Evolutionary conservation across 1,140 invertebrate genomes (phyloP).

Genomic region (Druon quercuslanigerum): DNA sequence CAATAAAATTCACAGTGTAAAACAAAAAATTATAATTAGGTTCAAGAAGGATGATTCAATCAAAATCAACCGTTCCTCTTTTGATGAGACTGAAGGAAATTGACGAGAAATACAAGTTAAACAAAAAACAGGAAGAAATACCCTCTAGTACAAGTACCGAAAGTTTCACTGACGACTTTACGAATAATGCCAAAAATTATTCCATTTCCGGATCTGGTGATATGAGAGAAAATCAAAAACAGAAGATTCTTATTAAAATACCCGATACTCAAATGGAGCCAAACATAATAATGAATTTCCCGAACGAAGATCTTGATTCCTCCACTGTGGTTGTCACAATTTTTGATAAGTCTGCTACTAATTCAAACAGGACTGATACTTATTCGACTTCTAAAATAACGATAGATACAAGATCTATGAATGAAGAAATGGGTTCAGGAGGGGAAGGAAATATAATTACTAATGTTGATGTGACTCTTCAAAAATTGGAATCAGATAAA

Average conservation of each 20-base stretch:
- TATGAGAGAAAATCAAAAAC: neutral
- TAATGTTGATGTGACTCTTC: too few species aligned
- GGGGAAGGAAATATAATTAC: too few species aligned
- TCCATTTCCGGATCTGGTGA: slow-evolving; percentile 18
- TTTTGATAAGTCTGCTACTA: too few species aligned
- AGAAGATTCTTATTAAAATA: neutral
- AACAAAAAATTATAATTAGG: too few species aligned
- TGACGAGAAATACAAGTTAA: slow-evolving; percentile 64
- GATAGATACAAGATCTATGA: too few species aligned
- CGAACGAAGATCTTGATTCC: too few species aligned
- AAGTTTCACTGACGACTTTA: neutral
- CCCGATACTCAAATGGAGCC: slow-evolving; percentile 34
- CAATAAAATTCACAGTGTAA: too few species aligned
- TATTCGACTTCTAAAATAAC: too few species aligned
- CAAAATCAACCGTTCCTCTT: slow-evolving; percentile 59
- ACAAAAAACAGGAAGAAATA: slow-evolving; percentile 42
- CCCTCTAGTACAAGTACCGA: slow-evolving; percentile 23
- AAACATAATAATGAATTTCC: neutral
- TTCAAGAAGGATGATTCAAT: slow-evolving; percentile 52
- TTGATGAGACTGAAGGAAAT: slow-evolving; percentile 62
- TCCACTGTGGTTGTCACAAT: too few species aligned
- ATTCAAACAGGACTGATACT: too few species aligned
- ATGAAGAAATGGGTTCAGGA: too few species aligned
- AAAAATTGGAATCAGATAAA: too few species aligned
- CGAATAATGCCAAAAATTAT: slow-evolving; percentile 51